Evolutionary conservation across 2,797 vertebrate species (phyloP).

Genomic region (Eulemur mongoz): DNA sequence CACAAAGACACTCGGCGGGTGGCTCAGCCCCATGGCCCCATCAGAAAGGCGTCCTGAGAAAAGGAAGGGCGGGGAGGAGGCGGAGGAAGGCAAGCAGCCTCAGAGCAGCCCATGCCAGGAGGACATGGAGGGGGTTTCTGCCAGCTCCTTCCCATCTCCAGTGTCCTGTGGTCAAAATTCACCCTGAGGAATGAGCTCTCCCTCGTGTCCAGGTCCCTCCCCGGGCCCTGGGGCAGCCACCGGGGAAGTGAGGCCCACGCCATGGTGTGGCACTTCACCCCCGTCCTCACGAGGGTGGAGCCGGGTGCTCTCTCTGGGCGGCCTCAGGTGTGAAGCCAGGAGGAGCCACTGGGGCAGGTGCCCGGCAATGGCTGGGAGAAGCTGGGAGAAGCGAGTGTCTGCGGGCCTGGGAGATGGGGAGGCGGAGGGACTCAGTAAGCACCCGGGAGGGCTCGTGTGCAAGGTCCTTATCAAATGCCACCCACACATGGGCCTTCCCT

Average conservation of each 20-base stretch:
- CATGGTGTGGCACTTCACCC: accelerated
- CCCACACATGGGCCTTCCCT: accelerated
- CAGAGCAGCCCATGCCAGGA: accelerated
- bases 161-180: not conserved
- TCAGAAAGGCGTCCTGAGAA: not conserved
- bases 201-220: accelerated
- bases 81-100: not conserved
- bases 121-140: accelerated
- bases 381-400: not conserved
- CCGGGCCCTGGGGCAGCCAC: not conserved
- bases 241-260: not conserved
- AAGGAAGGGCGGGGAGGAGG: too few relatives aligned
- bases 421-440: not conserved
- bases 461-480: too few relatives aligned
- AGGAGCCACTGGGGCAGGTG: not conserved
- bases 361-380: accelerated
- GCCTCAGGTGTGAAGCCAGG: not conserved
- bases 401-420: not conserved
- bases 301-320: not conserved
- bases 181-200: accelerated
- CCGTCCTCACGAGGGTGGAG: accelerated
- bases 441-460: accelerated
- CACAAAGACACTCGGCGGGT: not conserved
- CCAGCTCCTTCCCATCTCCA: not conserved
- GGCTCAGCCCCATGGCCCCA: not conserved